Conservation (phyloP, 2,888 invertebrate genomes). For the Orthosia gothica region DNA sequence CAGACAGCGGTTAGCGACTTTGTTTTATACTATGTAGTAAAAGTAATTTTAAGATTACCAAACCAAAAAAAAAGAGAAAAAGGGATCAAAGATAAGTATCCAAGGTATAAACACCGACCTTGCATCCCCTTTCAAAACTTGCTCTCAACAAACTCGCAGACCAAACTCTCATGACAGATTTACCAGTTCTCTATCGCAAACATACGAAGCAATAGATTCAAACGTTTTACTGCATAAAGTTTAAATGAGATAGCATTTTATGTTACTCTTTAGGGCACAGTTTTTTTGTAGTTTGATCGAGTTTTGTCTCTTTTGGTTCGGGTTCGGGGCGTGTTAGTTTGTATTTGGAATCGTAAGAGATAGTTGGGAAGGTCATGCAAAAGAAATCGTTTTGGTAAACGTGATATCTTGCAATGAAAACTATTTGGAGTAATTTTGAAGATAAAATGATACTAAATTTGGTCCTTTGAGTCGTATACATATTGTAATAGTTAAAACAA, state of each 20-base stretch:
- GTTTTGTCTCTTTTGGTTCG: slow-evolving; percentile 56
- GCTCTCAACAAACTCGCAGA: slow-evolving; percentile 24
- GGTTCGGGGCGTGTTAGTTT: slow-evolving; percentile 40
- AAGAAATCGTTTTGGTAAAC: not conserved
- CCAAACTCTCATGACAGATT: slow-evolving; percentile 57
- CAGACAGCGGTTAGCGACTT: too few species aligned
- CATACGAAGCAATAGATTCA: slow-evolving; percentile 52
- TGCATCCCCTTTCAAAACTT: slow-evolving; percentile 27
- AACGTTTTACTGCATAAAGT: slow-evolving; percentile 70
- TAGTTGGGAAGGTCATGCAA: slow-evolving; percentile 18
- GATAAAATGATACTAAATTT: not conserved
- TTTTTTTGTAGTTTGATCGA: slow-evolving; percentile 72
- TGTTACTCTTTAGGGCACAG: slow-evolving; percentile 59
- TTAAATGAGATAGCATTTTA: slow-evolving; percentile 74
- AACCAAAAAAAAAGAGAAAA: too few species aligned
- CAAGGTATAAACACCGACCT: slow-evolving; percentile 3
- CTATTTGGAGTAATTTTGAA: not conserved
- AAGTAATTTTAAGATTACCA: too few species aligned
- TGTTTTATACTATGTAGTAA: too few species aligned
- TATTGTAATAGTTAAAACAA: not conserved
- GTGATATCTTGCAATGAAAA: not conserved
- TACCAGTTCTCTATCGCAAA: slow-evolving; percentile 41
- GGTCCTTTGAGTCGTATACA: too few species aligned
- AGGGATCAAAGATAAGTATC: not conserved
- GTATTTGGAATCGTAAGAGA: slow-evolving; percentile 17